A percentile compares a stretch with the other conserved stretches of the same genome.
These are phyloP conservation scores for Lepidurus arcticus DNA, from an alignment of 1,140 invertebrate genomes.

Conservation along the genomic window DNA sequence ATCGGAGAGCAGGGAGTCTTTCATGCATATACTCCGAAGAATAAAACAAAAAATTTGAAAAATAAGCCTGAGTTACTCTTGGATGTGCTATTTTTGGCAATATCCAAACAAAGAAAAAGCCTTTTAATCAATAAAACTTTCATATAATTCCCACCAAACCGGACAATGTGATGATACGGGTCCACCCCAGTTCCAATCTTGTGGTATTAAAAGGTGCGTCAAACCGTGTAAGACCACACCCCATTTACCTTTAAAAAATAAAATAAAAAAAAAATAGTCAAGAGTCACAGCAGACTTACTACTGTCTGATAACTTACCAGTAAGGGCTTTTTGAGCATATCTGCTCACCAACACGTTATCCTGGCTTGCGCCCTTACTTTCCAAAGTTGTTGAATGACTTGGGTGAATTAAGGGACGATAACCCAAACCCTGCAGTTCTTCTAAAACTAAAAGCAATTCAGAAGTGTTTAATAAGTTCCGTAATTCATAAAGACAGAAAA, in stretches of 20 bases:
- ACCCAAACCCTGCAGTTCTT: slow-evolving; percentile 32
- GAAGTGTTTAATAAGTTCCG: background rate
- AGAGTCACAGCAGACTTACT: slow-evolving; percentile 8
- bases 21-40: background rate
- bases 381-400: slow-evolving; percentile 33
- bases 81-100: too few relatives aligned
- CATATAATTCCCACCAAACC: slow-evolving; percentile 55
- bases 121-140: slow-evolving; percentile 17
- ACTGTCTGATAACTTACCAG: slow-evolving; percentile 33
- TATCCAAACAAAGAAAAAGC: too few relatives aligned
- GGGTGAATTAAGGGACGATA: slow-evolving; percentile 33
- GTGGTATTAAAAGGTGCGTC: slow-evolving; percentile 68
- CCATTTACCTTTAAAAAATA: slow-evolving; percentile 48
- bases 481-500: background rate
- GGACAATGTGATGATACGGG: slow-evolving; percentile 64
- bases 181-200: slow-evolving; percentile 74
- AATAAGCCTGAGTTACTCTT: slow-evolving; percentile 1
- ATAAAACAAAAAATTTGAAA: background rate
- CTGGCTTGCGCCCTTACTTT: background rate
- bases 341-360: slow-evolving; percentile 33
- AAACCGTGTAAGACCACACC: slow-evolving; percentile 62
- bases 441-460: slow-evolving; percentile 22
- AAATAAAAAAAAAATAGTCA: slow-evolving; percentile 26
- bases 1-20: background rate
- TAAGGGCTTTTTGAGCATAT: slow-evolving; percentile 32